These are phyloP conservation scores for Falco berigora DNA, from an alignment of 2,797 vertebrate genomes.

Conservation along the genomic window DNA sequence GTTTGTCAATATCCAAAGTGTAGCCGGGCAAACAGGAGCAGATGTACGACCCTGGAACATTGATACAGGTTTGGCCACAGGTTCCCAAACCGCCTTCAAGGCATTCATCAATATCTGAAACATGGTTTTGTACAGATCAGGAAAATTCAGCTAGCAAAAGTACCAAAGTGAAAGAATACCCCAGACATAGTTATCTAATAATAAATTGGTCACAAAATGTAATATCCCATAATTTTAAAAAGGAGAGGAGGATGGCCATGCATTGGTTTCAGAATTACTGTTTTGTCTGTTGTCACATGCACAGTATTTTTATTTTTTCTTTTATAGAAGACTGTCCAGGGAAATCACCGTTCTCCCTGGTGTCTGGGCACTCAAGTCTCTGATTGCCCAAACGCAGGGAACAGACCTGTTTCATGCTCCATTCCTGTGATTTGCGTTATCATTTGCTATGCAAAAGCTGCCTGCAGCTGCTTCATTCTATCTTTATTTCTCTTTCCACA, in stretches of 20 bases:
- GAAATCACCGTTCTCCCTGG: neutral
- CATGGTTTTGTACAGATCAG: neutral
- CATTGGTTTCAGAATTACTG: neutral
- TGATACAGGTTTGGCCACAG: constrained; percentile 61
- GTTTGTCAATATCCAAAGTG: constrained; percentile 33
- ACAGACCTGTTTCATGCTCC: neutral
- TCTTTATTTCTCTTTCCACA: neutral
- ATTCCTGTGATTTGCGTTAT: neutral
- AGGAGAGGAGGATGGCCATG: neutral
- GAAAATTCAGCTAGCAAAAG: neutral
- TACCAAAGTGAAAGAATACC: neutral
- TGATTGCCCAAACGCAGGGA: neutral
- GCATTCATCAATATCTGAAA: constrained; percentile 68
- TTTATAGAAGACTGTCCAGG: neutral
- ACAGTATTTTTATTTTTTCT: neutral
- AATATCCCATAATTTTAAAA: neutral
- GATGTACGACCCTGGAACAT: constrained; percentile 57
- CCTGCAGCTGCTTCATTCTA: neutral
- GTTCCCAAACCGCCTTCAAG: constrained; percentile 50
- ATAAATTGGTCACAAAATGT: neutral
- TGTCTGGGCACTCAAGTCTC: neutral
- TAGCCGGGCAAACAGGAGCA: constrained; percentile 58
- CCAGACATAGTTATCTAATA: neutral
- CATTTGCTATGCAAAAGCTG: neutral
- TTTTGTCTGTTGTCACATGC: neutral